A percentile compares a stretch with the other conserved stretches of the same genome.
These are phyloP conservation scores for human DNA, from an alignment of 2,113 vertebrate genomes.

Conservation along the genomic window DNA sequence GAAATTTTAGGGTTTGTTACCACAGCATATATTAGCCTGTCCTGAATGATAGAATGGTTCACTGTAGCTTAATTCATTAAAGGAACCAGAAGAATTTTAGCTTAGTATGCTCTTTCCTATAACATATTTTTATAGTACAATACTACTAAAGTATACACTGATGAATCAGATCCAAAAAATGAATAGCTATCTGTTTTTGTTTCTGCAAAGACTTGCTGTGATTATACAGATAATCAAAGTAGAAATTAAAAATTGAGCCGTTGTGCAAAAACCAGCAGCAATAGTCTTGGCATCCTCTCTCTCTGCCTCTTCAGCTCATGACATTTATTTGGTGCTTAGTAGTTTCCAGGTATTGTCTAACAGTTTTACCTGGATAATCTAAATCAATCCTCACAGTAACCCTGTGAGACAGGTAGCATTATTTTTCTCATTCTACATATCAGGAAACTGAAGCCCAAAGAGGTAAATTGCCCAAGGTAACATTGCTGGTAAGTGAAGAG, in stretches of 20 bases:
- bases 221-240: not conserved
- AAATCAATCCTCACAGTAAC: slow-evolving; percentile 18
- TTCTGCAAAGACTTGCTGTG: not conserved
- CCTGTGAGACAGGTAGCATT: not conserved
- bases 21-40: not conserved
- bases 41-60: not conserved
- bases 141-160: not conserved
- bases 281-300: not conserved
- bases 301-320: not conserved
- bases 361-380: not conserved
- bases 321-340: not conserved
- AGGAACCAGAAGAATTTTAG: not conserved
- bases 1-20: not conserved
- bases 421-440: not conserved
- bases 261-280: not conserved
- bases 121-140: not conserved
- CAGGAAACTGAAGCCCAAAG: not conserved
- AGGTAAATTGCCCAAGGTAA: not conserved
- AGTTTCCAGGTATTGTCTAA: not conserved
- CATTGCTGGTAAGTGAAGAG: not conserved
- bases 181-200: not conserved
- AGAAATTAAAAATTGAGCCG: not conserved
- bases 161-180: slow-evolving; percentile 19
- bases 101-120: not conserved
- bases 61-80: not conserved